These are phyloP conservation scores for Caenorhabditis angaria DNA, from an alignment of 2,888 invertebrate genomes.

Conservation along the genomic window DNA sequence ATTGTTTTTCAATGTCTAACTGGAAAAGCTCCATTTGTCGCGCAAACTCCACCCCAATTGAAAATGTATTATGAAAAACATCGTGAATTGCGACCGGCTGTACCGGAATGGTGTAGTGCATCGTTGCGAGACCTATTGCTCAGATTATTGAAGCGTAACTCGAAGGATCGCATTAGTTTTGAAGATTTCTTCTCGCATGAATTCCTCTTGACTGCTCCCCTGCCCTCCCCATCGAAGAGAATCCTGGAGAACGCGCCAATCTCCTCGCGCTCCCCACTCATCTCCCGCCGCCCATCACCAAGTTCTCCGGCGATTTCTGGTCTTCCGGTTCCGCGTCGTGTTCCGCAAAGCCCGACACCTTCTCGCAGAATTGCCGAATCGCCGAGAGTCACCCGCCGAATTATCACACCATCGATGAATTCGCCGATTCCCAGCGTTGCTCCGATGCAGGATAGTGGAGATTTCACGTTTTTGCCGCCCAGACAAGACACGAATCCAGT, in stretches of 20 bases:
- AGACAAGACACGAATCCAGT: constrained; percentile 58
- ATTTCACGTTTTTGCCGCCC: constrained; percentile 71
- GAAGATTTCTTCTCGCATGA: constrained; percentile 92
- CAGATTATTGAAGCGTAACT: constrained; percentile 84
- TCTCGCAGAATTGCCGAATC: constrained; percentile 31
- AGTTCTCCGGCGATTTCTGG: constrained; percentile 32
- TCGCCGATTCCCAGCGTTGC: constrained; percentile 49
- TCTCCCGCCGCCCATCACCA: not conserved
- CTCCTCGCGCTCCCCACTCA: constrained; percentile 34
- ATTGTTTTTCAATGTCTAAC: constrained; percentile 98
- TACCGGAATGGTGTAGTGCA: constrained; percentile 90
- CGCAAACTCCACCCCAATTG: constrained; percentile 94
- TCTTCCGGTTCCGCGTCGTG: constrained; percentile 43
- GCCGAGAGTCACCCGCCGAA: constrained; percentile 28
- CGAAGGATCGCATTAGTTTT: constrained; percentile 91
- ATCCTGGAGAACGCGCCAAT: constrained; percentile 52
- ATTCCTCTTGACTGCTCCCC: constrained; percentile 76
- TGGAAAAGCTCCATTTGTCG: constrained; percentile 91
- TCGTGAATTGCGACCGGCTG: constrained; percentile 76
- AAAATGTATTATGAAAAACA: constrained; percentile 97
- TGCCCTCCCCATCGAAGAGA: constrained; percentile 57
- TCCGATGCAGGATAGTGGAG: constrained; percentile 63
- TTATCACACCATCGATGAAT: constrained; percentile 24
- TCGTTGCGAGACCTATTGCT: constrained; percentile 86
- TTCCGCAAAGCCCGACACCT: constrained; percentile 24